A percentile compares a stretch with the other conserved stretches of the same genome.
Evolutionary conservation across 2,888 invertebrate species (phyloP).

Genomic region (Apamea crenata): DNA sequence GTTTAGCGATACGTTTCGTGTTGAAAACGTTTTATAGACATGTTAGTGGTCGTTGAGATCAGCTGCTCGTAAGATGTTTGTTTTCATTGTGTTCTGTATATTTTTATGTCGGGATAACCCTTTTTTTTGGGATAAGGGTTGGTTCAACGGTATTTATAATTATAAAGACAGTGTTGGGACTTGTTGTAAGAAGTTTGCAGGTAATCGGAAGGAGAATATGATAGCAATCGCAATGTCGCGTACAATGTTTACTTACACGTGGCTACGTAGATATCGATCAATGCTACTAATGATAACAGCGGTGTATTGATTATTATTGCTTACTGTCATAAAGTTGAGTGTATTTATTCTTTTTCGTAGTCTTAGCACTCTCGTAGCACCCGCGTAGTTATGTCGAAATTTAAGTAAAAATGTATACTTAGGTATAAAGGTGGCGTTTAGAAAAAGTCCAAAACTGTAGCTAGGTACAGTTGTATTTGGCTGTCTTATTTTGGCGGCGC

Average conservation of each 20-base stretch:
- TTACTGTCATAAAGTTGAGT: neutral
- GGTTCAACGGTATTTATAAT: constrained; percentile 14
- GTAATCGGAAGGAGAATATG: constrained; percentile 9
- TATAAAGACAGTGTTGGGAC: constrained; percentile 6
- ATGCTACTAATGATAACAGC: constrained; percentile 26
- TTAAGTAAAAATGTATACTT: neutral
- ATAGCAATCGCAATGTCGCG: constrained; percentile 20
- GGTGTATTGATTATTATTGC: constrained; percentile 13
- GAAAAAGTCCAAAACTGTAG: neutral
- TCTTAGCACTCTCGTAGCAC: neutral
- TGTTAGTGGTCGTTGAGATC: constrained; percentile 80
- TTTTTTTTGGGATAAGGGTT: constrained; percentile 48
- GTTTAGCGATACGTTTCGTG: constrained; percentile 84
- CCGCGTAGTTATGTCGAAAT: constrained; percentile 4
- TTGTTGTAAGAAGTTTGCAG: constrained; percentile 1
- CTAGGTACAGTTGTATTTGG: too few relatives aligned
- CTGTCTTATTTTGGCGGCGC: too few relatives aligned
- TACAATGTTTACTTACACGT: constrained; percentile 16
- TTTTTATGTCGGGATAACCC: constrained; percentile 50
- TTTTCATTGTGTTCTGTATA: constrained; percentile 59
- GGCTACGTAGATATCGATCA: constrained; percentile 15
- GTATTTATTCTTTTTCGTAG: neutral
- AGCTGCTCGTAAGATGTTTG: constrained; percentile 73
- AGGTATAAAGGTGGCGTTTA: neutral
- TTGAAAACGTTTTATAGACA: constrained; percentile 83